Conservation (phyloP, 2,113 vertebrate genomes). For the Myrmophylax atrothorax region DNA sequence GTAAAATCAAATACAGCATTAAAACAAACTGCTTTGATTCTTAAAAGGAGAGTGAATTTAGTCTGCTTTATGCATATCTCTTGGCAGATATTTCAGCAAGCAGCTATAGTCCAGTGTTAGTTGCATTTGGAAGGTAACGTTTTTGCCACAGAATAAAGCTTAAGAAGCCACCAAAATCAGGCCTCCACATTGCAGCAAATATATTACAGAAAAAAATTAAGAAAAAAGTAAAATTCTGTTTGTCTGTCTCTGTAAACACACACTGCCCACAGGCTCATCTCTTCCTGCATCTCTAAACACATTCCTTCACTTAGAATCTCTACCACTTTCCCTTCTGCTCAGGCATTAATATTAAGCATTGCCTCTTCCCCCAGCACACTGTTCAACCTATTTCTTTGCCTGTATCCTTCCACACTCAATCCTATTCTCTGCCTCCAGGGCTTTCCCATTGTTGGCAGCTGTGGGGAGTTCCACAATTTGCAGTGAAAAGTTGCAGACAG, state of each 20-base stretch:
- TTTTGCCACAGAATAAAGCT: background rate
- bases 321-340: background rate
- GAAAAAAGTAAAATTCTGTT: too few species aligned
- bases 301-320: background rate
- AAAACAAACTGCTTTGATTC: background rate
- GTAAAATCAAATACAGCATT: background rate
- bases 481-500: background rate
- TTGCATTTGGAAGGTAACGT: background rate
- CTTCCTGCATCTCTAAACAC: background rate
- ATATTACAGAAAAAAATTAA: background rate
- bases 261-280: background rate
- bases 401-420: background rate
- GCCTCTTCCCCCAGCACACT: background rate
- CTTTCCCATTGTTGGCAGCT: background rate
- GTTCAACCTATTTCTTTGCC: background rate
- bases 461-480: background rate
- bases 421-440: background rate
- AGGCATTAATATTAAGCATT: background rate
- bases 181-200: background rate
- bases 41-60: background rate
- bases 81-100: background rate
- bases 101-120: background rate
- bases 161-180: background rate
- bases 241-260: background rate
- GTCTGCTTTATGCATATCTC: background rate